These are phyloP conservation scores for Nasonia longicornis DNA, from an alignment of 1,140 invertebrate species.

Conservation along the genomic window DNA sequence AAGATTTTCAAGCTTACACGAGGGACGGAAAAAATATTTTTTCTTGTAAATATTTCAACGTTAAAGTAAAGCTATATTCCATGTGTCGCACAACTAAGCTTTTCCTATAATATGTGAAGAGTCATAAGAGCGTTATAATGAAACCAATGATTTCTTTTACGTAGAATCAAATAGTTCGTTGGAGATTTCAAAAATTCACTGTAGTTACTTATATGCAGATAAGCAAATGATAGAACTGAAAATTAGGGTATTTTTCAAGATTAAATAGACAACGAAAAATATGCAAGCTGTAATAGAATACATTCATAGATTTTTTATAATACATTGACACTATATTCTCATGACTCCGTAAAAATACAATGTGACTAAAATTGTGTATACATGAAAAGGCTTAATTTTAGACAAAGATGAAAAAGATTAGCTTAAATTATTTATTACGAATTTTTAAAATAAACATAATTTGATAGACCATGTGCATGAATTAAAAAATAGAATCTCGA, in stretches of 20 bases:
- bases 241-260: constrained; percentile 10
- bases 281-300: background rate
- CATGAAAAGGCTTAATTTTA: background rate
- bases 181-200: background rate
- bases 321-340: background rate
- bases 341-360: background rate
- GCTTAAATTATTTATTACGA: background rate
- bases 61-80: background rate
- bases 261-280: constrained; percentile 5
- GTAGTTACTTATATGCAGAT: background rate
- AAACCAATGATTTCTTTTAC: background rate
- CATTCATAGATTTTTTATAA: background rate
- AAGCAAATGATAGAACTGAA: background rate
- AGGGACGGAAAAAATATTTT: constrained; percentile 6
- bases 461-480: no score
- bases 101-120: background rate
- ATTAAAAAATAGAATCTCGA: no score
- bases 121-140: background rate
- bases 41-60: background rate
- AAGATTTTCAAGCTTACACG: constrained; percentile 21
- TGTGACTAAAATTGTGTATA: background rate
- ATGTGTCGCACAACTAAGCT: background rate
- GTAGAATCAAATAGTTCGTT: background rate
- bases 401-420: background rate
- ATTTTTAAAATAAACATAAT: no score